A percentile compares a stretch with the other conserved stretches of the same genome.
phyloP scores from a whole-genome alignment of 2,113 vertebrate genomes.

The Ursus arctos region DNA sequence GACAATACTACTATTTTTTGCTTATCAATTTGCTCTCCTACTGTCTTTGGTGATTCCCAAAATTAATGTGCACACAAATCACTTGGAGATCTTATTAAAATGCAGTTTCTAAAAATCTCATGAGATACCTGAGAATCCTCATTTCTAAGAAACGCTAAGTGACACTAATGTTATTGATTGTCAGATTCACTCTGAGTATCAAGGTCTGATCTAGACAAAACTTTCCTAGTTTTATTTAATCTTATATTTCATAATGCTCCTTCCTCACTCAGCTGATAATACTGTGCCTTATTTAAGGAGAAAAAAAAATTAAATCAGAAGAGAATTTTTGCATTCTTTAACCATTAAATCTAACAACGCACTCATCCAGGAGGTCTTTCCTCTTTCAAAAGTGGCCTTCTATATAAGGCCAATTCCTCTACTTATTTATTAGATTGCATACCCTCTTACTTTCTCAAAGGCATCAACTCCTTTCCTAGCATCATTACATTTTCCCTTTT shows the following conservation, averaged over 20 bases:
- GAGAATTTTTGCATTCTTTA: not conserved
- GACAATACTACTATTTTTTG: not conserved
- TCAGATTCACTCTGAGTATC: not conserved
- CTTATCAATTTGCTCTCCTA: not conserved
- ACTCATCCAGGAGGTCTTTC: not conserved
- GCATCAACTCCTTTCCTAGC: not conserved
- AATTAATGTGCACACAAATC: not conserved
- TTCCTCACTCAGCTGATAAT: not conserved
- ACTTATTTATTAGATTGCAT: not conserved
- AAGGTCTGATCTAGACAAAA: not conserved
- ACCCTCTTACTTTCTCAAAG: not conserved
- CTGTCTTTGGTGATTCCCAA: not conserved
- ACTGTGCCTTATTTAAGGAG: not conserved
- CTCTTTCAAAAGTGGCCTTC: not conserved
- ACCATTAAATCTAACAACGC: not conserved
- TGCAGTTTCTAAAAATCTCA: not conserved
- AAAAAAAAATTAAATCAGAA: not conserved
- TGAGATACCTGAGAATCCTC: not conserved
- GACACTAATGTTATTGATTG: not conserved
- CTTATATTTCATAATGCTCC: no score
- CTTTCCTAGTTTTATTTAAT: not conserved
- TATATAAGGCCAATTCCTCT: not conserved
- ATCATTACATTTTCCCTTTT: not conserved
- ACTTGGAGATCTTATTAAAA: not conserved
- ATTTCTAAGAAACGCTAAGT: not conserved